These are phyloP conservation scores for Petromus typicus DNA, from an alignment of 2,113 vertebrate genomes.

Conservation along the genomic window DNA sequence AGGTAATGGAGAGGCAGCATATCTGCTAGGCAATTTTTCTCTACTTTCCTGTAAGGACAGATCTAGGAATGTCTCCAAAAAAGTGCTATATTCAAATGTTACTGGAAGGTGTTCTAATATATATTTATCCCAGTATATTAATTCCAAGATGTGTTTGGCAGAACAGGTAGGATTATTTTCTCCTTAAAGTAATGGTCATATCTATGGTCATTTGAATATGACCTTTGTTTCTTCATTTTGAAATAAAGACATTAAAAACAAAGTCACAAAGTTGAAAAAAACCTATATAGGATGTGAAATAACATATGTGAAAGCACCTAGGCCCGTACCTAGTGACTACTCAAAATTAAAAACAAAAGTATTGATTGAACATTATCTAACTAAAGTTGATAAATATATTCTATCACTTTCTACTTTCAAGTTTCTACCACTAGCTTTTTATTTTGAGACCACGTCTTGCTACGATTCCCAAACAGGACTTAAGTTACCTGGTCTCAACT, in stretches of 20 bases:
- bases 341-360: conserved; percentile 8
- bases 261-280: conserved; percentile 6
- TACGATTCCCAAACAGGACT: not conserved
- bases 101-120: conserved; percentile 40
- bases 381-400: conserved; percentile 27
- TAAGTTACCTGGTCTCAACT: not conserved
- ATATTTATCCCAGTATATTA: too few species aligned
- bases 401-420: conserved; percentile 53
- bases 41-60: conserved; percentile 52
- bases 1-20: not conserved
- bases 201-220: conserved; percentile 14
- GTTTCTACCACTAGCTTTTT: conserved; percentile 32
- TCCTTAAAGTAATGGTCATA: conserved; percentile 35
- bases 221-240: conserved; percentile 52
- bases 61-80: conserved; percentile 58
- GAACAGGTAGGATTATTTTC: not conserved
- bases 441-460: not conserved
- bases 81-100: conserved; percentile 55
- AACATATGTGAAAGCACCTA: conserved; percentile 14
- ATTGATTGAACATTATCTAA: not conserved
- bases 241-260: conserved; percentile 53
- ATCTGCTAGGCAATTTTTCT: conserved; percentile 27
- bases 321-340: not conserved
- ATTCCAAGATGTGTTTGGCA: conserved; percentile 61
- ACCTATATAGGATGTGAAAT: not conserved